Conservation (phyloP, 2,113 vertebrate genomes). For the Ageneiosus marmoratus region DNA sequence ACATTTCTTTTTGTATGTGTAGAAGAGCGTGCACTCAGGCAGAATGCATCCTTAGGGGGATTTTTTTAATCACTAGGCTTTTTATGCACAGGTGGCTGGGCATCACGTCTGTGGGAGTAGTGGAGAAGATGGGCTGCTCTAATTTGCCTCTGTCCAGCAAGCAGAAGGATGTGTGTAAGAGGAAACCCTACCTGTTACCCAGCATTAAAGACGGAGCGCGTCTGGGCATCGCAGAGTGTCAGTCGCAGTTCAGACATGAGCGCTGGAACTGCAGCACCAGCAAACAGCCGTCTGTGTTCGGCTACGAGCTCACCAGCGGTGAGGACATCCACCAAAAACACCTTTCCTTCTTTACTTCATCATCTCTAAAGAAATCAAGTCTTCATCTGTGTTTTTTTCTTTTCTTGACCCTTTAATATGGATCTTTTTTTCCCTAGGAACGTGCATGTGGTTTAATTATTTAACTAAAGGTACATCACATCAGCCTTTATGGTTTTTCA, state of each 20-base stretch:
- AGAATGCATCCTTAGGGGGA: background rate
- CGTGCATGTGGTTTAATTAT: background rate
- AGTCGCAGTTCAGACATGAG: slow-evolving; percentile 88
- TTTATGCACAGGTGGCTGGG: slow-evolving; percentile 83
- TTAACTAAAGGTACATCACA: background rate
- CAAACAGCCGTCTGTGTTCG: slow-evolving; percentile 70
- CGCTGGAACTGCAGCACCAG: slow-evolving; percentile 87
- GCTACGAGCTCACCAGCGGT: slow-evolving; percentile 85
- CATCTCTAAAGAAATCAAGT: background rate
- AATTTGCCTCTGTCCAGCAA: slow-evolving; percentile 75
- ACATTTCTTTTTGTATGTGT: background rate
- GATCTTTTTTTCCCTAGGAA: background rate
- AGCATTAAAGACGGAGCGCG: slow-evolving; percentile 86
- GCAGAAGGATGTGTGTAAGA: slow-evolving; percentile 86
- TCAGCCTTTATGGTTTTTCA: background rate
- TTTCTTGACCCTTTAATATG: background rate
- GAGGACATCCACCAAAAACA: slow-evolving; percentile 58
- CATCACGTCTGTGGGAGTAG: slow-evolving; percentile 76
- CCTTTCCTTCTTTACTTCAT: background rate
- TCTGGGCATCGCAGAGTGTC: slow-evolving; percentile 85
- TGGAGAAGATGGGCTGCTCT: slow-evolving; percentile 79
- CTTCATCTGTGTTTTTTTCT: background rate
- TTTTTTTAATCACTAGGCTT: slow-evolving; percentile 12
- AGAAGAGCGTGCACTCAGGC: background rate
- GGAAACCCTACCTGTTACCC: slow-evolving; percentile 83